A percentile compares a stretch with the other conserved stretches of the same genome.
These are phyloP conservation scores for Ophiodon elongatus DNA, from an alignment of 2,113 vertebrate genomes.

Conservation along the genomic window DNA sequence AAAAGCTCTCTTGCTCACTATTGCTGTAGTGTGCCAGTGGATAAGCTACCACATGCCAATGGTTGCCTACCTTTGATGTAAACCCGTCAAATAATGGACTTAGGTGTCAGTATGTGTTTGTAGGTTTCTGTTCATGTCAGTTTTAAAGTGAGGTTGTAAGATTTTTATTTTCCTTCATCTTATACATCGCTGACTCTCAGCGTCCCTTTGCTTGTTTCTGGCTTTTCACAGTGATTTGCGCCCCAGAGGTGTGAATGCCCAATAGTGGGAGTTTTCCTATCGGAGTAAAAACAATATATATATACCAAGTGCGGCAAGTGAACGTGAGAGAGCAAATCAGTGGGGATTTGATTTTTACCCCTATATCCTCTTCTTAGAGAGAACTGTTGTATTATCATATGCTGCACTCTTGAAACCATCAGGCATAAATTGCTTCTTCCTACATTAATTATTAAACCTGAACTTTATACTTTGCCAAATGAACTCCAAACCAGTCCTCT, in stretches of 20 bases:
- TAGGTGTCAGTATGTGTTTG: background rate
- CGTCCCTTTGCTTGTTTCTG: background rate
- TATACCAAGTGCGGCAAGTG: background rate
- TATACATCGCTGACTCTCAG: background rate
- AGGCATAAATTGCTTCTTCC: conserved; percentile 32
- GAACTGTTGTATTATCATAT: background rate
- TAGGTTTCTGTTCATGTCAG: background rate
- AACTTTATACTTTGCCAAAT: conserved; percentile 40
- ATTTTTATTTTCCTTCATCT: background rate
- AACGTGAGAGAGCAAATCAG: background rate
- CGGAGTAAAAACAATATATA: background rate
- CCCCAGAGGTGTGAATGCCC: background rate
- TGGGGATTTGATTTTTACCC: background rate
- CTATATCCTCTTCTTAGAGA: background rate
- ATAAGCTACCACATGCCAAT: background rate
- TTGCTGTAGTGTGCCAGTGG: background rate
- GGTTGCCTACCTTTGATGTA: background rate
- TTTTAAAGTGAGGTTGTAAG: background rate
- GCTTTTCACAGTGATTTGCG: background rate
- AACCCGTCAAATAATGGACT: background rate
- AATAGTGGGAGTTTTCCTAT: background rate
- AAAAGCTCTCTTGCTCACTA: background rate
- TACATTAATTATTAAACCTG: conserved; percentile 58
- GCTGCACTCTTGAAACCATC: conserved; percentile 11
- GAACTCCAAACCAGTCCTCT: conserved; percentile 40